Conservation (phyloP, 2,113 vertebrate genomes). For the Xiphorhynchus elegans region DNA sequence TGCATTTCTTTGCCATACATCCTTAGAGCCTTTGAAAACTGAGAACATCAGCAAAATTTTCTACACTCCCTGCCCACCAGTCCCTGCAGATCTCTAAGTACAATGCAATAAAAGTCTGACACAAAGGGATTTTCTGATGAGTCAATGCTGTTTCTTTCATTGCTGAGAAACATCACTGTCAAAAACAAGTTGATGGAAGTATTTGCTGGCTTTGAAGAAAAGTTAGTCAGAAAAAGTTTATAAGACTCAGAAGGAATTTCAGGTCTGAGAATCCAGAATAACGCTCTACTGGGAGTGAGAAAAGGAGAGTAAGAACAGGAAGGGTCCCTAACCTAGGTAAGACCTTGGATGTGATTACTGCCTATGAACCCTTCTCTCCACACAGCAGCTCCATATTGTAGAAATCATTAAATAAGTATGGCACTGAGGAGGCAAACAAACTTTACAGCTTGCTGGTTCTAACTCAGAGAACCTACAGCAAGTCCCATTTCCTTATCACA, state of each 20-base stretch:
- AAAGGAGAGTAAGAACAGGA: background rate
- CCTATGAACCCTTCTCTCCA: background rate
- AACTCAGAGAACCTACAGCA: background rate
- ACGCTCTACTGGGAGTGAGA: background rate
- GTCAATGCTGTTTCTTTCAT: background rate
- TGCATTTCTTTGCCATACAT: background rate
- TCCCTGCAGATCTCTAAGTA: background rate
- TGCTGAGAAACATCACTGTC: background rate
- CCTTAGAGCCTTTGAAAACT: background rate
- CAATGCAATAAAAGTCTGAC: background rate
- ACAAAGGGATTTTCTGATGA: background rate
- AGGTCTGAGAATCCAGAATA: background rate
- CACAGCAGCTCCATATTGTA: background rate
- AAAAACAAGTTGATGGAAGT: background rate
- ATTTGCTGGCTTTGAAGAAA: background rate
- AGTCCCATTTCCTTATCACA: background rate
- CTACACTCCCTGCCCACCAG: background rate
- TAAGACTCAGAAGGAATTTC: background rate
- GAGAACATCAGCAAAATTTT: background rate
- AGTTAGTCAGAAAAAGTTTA: background rate
- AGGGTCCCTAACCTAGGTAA: background rate
- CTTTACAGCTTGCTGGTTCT: background rate
- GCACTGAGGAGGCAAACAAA: background rate
- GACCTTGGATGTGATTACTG: background rate
- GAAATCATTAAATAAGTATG: background rate